phyloP scores from a whole-genome alignment of 2,797 vertebrate genomes.

The Pseudopleuronectes americanus region DNA sequence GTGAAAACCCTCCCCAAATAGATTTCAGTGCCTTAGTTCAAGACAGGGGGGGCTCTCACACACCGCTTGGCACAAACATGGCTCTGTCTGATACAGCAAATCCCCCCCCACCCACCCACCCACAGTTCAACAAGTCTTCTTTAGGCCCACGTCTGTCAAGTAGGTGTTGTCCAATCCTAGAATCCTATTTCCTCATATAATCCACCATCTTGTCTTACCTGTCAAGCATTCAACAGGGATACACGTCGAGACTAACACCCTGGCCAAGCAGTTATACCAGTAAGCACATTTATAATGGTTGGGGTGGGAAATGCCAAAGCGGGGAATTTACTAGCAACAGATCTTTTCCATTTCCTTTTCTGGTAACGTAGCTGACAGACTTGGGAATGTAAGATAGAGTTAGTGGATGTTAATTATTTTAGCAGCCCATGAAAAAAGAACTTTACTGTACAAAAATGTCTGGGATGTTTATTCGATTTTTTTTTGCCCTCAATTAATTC shows the following conservation, averaged over 20 bases:
- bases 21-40: slow-evolving; percentile 23
- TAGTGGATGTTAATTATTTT: neutral
- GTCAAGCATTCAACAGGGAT: slow-evolving; percentile 40
- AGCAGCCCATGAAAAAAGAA: neutral
- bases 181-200: slow-evolving; percentile 50
- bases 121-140: slow-evolving; percentile 15
- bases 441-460: too few relatives aligned
- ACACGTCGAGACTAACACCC: slow-evolving; percentile 41
- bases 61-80: slow-evolving; percentile 26
- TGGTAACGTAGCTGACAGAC: neutral
- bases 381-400: neutral
- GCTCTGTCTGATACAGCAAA: neutral
- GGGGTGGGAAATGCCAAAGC: neutral
- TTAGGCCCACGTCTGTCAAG: slow-evolving; percentile 36
- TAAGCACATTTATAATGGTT: neutral
- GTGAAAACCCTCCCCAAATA: slow-evolving; percentile 24
- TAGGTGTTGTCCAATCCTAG: slow-evolving; percentile 20
- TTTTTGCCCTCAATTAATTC: neutral
- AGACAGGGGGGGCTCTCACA: slow-evolving; percentile 18
- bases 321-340: neutral
- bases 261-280: slow-evolving; percentile 1
- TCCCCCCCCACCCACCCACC: neutral
- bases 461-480: neutral
- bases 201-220: slow-evolving; percentile 40
- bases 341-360: slow-evolving; percentile 1